Base-by-base conservation (phyloP, 2,888 invertebrate species). In the Hirtodrosophila duncani region DNA sequence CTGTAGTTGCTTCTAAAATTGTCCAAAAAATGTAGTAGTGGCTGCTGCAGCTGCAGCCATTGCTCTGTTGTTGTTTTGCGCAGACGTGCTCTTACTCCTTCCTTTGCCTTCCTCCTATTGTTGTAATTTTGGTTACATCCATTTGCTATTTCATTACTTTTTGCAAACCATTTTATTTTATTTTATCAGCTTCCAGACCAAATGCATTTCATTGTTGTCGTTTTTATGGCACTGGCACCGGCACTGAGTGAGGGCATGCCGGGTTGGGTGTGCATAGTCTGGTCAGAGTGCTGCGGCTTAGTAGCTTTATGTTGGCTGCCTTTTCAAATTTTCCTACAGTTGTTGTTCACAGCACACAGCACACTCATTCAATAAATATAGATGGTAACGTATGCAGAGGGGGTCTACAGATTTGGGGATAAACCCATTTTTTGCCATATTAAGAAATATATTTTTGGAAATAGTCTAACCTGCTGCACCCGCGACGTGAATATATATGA, bases 91-190 rank as follows among this genome's bases (percentile, higher is more conserved):
- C 30, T 16, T 21, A 16, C 17, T 7, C 10, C 1, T 13, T 1
- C 5, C 13, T 10, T 9, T 6, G 0, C 0, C 9, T 1, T 30
- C 6, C 4, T 1, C 6, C 10, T 57, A 74, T 66, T 64, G 52
- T 58, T 67, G 55, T 74, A 71, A 71, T 56, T 52, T 43, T 34
- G 31, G 48, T 52, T 68, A 59, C 75, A 72, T 81, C 70, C 74
- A 74, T 72, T 81, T 81, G 51, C 38, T 56, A 63, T 78, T 81
- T 72, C 78, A 81, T 72, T 68, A 81, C 70, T 56, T 58, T 80
- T 53, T 24, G 49, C 55, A 41, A 49, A 50, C 42, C 29, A 24
- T 39, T 45, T 24, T 36, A 34, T 7, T 41, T 51, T 38, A 38
- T 49, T 49, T 29, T 51, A 44, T 51, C 39, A 18, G 38, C 43